Evolutionary conservation across 2,113 vertebrate genomes (phyloP).

Genomic region (Psophia crepitans): DNA sequence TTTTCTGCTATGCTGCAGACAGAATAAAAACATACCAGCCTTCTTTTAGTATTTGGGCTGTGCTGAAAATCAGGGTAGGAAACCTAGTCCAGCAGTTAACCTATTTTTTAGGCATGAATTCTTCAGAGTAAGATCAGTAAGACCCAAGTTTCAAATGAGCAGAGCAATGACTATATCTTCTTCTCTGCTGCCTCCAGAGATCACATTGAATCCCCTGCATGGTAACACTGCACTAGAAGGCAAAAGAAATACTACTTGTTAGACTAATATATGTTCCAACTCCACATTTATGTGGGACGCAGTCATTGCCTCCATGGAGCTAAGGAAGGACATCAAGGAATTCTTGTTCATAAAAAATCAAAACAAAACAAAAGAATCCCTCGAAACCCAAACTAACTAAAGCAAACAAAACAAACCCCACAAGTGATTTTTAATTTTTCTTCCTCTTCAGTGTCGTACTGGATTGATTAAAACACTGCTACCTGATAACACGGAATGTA

Average conservation of each 20-base stretch:
- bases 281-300: background rate
- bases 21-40: background rate
- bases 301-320: background rate
- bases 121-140: background rate
- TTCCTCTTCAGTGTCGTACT: background rate
- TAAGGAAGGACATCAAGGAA: background rate
- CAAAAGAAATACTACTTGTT: background rate
- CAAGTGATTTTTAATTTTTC: background rate
- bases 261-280: background rate
- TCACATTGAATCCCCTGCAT: fast-evolving
- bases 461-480: background rate
- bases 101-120: background rate
- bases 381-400: background rate
- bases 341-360: background rate
- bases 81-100: background rate
- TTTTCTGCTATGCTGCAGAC: background rate
- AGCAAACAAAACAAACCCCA: fast-evolving
- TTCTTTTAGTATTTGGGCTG: background rate
- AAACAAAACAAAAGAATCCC: background rate
- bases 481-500: background rate
- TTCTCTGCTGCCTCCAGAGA: background rate
- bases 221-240: background rate
- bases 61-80: background rate
- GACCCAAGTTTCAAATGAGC: background rate
- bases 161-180: background rate